Base-by-base conservation (phyloP, 2,113 vertebrate genomes). In the Triplophysa rosa region DNA sequence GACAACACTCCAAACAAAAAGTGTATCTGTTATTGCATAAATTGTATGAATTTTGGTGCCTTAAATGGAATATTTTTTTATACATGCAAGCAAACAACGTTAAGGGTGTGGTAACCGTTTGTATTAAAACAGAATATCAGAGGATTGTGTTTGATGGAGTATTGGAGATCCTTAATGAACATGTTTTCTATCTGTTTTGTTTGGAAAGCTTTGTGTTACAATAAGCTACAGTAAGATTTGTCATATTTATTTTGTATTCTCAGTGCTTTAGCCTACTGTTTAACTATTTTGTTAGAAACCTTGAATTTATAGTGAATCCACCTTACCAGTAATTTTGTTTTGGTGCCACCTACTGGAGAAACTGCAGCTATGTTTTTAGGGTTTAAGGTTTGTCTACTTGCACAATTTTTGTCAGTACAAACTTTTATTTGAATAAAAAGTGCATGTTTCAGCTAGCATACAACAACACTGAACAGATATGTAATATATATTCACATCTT, bases 371-470 rank as follows among this genome's bases (percentile, higher is more conserved):
- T 21, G 14, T 11, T 17, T 11, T 10, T 13, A 9, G 62, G 13
- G 1, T 42, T 45, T 8, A 14, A 63, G 14, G 49, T 61, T 40
- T 63, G 74, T 16, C 45, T 23, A 61, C 26, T 45, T 29, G 52
- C 33, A 17, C 52, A 45, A 8, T 71, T 82, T 47, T 83, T 86
- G 84, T 90, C 83, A 90, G 85, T 88, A 90, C 64, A 76, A 72
- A 63, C 84, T 87, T 92, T 92, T 92, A 93, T 93, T 93, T 87
- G 87, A 91, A 90, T 92, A 92, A 92, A 93, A 92, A 90, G 89
- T 92, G 92, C 91, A 85, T 89, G 88, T 87, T 91, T 88, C 90
- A 91, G 88, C 88, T 89, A 90, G 88, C 87, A 87, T 92, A 90
- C 86, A 84, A 81, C 84, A 21, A 76, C 72, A 87, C 86, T 76